Evolutionary conservation across 2,113 vertebrate genomes (phyloP).

Genomic region (Piprites chloris): DNA sequence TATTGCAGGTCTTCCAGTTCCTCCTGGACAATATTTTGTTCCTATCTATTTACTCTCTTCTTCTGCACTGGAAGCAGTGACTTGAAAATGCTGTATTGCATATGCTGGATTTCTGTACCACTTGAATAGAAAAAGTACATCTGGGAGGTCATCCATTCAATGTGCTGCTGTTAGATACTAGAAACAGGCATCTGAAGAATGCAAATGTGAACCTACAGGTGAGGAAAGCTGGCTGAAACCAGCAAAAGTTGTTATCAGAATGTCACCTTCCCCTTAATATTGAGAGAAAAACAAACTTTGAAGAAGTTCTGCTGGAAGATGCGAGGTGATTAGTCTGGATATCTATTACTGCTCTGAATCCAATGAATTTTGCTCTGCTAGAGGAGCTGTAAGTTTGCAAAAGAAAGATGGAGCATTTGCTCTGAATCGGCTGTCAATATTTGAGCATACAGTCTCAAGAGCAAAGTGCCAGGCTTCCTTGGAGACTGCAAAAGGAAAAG

Average conservation of each 20-base stretch:
- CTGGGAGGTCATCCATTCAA: not conserved
- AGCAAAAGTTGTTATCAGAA: not conserved
- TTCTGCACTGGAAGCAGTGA: not conserved
- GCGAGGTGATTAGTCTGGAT: rapidly evolving
- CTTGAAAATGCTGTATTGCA: not conserved
- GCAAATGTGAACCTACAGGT: not conserved
- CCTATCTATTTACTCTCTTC: not conserved
- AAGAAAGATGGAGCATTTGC: not conserved
- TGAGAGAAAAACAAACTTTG: not conserved
- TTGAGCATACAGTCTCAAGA: not conserved
- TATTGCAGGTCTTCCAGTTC: not conserved
- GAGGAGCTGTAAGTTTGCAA: not conserved
- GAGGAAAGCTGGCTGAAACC: not conserved
- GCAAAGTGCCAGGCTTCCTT: not conserved
- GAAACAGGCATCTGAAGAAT: not conserved
- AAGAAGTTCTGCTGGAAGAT: not conserved
- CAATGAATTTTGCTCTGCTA: not conserved
- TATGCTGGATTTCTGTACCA: not conserved
- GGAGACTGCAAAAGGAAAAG: not conserved
- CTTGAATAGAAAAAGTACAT: not conserved
- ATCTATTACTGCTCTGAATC: not conserved
- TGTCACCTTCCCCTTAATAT: not conserved
- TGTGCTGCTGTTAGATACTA: not conserved
- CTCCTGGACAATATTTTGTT: not conserved
- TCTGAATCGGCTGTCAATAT: not conserved